phyloP scores from a whole-genome alignment of 1,140 invertebrate species.

The Drosophila hydei region DNA sequence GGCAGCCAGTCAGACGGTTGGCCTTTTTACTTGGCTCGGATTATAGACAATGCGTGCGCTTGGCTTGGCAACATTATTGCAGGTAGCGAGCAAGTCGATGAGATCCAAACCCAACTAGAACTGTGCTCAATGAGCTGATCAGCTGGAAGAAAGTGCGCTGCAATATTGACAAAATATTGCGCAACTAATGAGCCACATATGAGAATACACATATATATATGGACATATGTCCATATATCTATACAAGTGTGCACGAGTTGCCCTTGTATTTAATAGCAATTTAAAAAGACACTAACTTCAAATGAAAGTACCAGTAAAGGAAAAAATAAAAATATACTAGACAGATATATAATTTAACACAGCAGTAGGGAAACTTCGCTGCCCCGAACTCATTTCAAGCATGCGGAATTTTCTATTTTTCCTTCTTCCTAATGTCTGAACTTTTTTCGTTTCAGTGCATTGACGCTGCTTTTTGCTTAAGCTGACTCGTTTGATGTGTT shows the following conservation, averaged over 20 bases:
- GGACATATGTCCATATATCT: not conserved
- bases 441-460: conserved; percentile 55
- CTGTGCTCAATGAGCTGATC: conserved; percentile 75
- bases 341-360: not conserved
- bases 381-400: not conserved
- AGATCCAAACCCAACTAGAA: conserved; percentile 40
- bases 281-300: conserved; percentile 1
- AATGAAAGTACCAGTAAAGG: not conserved
- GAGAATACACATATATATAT: not conserved
- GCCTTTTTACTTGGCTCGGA: conserved; percentile 22
- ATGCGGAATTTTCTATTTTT: conserved; percentile 25
- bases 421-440: conserved; percentile 47
- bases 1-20: not conserved
- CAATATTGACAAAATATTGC: conserved; percentile 49
- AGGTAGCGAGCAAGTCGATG: conserved; percentile 17
- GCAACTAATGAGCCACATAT: conserved; percentile 53
- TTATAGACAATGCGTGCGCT: conserved; percentile 65
- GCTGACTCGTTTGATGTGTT: conserved; percentile 75
- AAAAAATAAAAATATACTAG: not conserved
- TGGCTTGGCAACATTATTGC: conserved; percentile 29
- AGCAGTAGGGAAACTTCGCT: not conserved
- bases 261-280: not conserved
- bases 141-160: conserved; percentile 68
- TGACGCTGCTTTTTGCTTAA: conserved; percentile 54
- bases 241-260: conserved; percentile 14